Evolutionary conservation across 1,140 invertebrate genomes (phyloP).

Genomic region (Aphidius gifuensis): DNA sequence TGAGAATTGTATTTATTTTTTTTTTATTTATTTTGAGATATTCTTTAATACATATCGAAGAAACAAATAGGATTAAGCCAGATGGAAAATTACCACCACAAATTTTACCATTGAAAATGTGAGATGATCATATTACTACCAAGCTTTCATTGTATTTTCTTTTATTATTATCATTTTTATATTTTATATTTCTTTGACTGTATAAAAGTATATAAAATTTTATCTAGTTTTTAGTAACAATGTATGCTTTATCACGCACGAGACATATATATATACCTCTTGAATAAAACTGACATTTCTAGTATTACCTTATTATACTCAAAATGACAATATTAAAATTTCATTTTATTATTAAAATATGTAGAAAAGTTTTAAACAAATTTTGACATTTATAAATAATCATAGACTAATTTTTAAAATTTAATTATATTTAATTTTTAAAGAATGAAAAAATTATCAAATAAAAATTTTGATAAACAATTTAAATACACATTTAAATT

Average conservation of each 20-base stretch:
- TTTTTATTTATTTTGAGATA: no score
- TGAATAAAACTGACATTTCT: constrained; percentile 16
- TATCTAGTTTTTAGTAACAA: constrained; percentile 26
- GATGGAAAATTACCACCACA: constrained; percentile 40
- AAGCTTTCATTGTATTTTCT: constrained; percentile 22
- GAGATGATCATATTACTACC: constrained; percentile 15
- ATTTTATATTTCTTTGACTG: background rate
- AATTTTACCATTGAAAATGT: constrained; percentile 31
- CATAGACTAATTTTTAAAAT: no score
- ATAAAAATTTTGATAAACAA: no score
- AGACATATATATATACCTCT: constrained; percentile 26
- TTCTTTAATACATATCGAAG: background rate
- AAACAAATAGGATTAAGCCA: constrained; percentile 27
- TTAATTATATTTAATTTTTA: no score
- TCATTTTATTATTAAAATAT: no score
- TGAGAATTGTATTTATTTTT: no score
- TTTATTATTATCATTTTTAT: constrained; percentile 28
- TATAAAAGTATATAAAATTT: constrained; percentile 9
- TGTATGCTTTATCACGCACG: constrained; percentile 33
- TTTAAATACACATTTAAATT: no score
- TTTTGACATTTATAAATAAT: no score
- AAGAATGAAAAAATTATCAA: no score
- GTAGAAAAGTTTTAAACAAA: no score
- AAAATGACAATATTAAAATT: no score
- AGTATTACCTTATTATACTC: background rate